Evolutionary conservation across 2,113 vertebrate genomes (phyloP).

Genomic region (Mastomys coucha): DNA sequence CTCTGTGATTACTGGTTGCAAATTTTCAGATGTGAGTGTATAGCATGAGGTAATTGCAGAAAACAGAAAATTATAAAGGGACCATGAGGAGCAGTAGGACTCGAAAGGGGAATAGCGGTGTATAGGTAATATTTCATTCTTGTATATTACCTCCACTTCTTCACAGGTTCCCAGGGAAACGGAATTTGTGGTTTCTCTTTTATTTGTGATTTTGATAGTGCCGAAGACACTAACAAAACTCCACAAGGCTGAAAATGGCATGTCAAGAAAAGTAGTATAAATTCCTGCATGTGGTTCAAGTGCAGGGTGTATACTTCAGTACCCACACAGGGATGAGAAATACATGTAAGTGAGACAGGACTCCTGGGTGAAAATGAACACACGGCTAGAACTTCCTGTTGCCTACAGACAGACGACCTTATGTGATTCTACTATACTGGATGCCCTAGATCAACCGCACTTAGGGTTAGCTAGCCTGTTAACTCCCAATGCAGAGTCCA

Average conservation of each 20-base stretch:
- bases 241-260: not conserved
- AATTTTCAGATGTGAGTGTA: not conserved
- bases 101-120: not conserved
- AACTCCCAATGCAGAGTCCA: not conserved
- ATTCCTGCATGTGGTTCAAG: not conserved
- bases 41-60: not conserved
- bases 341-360: not conserved
- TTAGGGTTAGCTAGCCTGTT: accelerated
- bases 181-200: slow-evolving; percentile 42
- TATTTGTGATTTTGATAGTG: not conserved
- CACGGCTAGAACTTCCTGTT: not conserved
- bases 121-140: slow-evolving; percentile 45
- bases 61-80: not conserved
- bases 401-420: not conserved
- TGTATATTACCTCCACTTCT: slow-evolving; percentile 57
- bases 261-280: not conserved
- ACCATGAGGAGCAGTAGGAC: not conserved
- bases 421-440: not conserved
- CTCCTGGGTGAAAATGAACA: not conserved
- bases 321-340: not conserved
- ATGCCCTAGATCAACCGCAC: not conserved
- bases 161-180: slow-evolving; percentile 68
- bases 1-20: not conserved
- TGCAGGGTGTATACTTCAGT: not conserved
- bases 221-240: not conserved